Conservation (phyloP, 2,888 invertebrate species). For the Trissolcus japonicus region DNA sequence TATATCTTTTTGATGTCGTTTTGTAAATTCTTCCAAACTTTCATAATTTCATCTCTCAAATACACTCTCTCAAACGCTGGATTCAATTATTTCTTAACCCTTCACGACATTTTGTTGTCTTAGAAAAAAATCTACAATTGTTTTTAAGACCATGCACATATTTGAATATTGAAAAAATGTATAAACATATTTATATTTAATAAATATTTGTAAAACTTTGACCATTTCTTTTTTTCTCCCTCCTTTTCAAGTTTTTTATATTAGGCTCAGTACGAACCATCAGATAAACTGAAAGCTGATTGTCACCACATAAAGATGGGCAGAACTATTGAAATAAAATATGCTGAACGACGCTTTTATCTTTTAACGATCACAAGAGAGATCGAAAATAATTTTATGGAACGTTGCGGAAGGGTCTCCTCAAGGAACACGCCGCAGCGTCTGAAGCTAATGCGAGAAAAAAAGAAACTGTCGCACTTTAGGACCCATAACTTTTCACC, state of each 20-base stretch:
- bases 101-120: no score
- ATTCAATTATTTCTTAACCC: no score
- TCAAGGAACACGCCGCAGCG: slow-evolving; percentile 36
- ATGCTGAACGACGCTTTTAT: slow-evolving; percentile 16
- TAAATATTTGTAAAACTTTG: no score
- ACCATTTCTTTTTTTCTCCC: no score
- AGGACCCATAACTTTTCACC: slow-evolving; percentile 62
- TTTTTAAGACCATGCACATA: neutral
- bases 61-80: no score
- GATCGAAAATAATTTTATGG: slow-evolving; percentile 43
- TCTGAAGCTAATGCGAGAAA: slow-evolving; percentile 38
- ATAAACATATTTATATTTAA: no score
- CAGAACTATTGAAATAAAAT: slow-evolving; percentile 25
- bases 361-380: slow-evolving; percentile 41
- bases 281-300: no score
- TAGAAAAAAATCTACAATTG: neutral
- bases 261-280: no score
- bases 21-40: no score
- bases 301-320: neutral
- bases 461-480: slow-evolving; percentile 51
- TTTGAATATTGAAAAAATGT: neutral
- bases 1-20: neutral
- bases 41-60: no score
- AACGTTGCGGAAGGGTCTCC: slow-evolving; percentile 35
- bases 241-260: no score